Percentiles rank a stretch among this genome's conserved stretches.
Evolutionary conservation across 2,888 invertebrate genomes (phyloP).

Genomic region (Clusia tigrina): DNA sequence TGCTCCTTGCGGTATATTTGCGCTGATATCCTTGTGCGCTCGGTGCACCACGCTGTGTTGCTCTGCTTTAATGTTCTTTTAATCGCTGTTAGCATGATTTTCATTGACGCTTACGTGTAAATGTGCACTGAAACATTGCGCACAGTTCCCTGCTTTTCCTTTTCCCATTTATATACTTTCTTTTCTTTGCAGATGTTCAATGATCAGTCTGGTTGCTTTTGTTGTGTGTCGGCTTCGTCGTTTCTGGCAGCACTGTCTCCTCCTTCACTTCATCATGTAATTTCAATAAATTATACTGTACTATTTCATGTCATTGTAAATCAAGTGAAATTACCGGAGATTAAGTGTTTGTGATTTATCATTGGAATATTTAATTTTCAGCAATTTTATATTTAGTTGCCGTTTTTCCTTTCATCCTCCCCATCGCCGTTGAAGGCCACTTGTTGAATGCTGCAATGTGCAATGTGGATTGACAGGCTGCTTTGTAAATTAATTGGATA

Average conservation of each 20-base stretch:
- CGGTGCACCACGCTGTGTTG: not conserved
- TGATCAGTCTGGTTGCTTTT: too few relatives aligned
- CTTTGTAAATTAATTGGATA: too few relatives aligned
- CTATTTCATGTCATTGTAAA: conserved; percentile 21
- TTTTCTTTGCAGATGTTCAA: too few relatives aligned
- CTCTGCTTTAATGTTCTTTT: conserved; percentile 11
- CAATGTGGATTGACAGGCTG: too few relatives aligned
- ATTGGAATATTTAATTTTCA: conserved; percentile 18
- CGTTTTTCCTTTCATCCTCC: too few relatives aligned
- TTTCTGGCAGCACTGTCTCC: not conserved
- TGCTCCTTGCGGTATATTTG: not conserved
- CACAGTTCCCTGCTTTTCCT: too few relatives aligned
- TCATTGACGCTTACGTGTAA: conserved; percentile 15
- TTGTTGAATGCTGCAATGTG: too few relatives aligned
- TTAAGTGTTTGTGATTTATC: conserved; percentile 27
- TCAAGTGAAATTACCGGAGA: conserved; percentile 25
- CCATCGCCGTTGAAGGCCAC: too few relatives aligned
- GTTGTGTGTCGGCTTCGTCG: not conserved
- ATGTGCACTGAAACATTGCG: conserved; percentile 1
- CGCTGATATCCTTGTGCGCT: not conserved
- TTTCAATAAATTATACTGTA: conserved; percentile 19
- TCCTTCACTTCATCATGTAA: too few relatives aligned
- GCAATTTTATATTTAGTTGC: too few relatives aligned
- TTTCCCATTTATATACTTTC: too few relatives aligned
- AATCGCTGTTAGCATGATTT: conserved; percentile 25